Conservation (phyloP, 2,797 vertebrate species). For the Mus caroli region DNA sequence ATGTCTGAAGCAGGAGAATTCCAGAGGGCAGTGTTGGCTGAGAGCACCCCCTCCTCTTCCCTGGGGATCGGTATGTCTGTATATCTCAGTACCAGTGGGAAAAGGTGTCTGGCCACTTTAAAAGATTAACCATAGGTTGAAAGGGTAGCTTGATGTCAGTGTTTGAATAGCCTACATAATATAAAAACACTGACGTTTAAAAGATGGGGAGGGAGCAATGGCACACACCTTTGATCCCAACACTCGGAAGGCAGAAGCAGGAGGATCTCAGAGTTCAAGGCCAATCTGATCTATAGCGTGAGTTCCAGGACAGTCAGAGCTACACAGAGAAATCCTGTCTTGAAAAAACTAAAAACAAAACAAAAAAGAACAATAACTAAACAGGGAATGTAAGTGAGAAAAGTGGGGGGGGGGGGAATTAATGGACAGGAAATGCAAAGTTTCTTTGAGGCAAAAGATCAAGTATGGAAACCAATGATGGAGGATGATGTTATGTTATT, state of each 20-base stretch:
- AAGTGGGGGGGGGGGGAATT: neutral
- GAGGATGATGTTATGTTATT: too few relatives aligned
- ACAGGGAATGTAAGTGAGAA: neutral
- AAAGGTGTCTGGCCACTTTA: neutral
- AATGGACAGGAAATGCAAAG: neutral
- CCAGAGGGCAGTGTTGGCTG: neutral
- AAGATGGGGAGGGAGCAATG: neutral
- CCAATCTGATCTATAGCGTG: neutral
- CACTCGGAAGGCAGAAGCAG: neutral
- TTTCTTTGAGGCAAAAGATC: neutral
- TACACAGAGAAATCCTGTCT: neutral
- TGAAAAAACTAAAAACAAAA: neutral
- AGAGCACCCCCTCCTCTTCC: neutral
- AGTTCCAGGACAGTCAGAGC: neutral
- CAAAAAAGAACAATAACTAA: neutral
- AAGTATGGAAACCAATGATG: neutral
- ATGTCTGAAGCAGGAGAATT: neutral
- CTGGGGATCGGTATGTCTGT: neutral
- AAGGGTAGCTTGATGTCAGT: neutral
- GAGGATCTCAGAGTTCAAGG: neutral
- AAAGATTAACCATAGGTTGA: neutral
- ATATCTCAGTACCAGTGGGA: neutral
- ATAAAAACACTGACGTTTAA: constrained; percentile 9
- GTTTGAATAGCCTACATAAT: neutral
- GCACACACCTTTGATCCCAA: neutral